Percentiles rank a stretch among this genome's conserved stretches.
Conservation (phyloP, 2,113 vertebrate species). For the Corythoichthys intestinalis region DNA sequence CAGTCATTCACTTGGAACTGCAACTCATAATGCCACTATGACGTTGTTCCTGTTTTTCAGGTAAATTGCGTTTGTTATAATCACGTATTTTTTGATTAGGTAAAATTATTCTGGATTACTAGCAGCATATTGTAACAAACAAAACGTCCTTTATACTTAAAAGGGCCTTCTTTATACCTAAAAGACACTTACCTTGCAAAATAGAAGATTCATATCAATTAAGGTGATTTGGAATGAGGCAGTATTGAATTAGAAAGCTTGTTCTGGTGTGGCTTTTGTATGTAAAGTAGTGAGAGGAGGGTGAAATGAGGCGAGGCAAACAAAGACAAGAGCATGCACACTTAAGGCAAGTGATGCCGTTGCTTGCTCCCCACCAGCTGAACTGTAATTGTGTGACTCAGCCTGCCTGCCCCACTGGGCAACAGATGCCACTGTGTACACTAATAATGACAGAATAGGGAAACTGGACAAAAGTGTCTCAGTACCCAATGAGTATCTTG, state of each 20-base stretch:
- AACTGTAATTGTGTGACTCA: constrained; percentile 58
- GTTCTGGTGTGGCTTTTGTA: constrained; percentile 7
- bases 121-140: neutral
- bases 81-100: neutral
- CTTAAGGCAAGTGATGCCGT: constrained; percentile 14
- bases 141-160: neutral
- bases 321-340: constrained; percentile 18
- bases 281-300: constrained; percentile 13
- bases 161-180: too few species aligned
- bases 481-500: neutral
- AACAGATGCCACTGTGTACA: constrained; percentile 64
- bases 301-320: constrained; percentile 26
- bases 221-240: neutral
- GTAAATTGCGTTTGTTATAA: neutral
- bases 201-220: neutral
- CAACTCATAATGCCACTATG: constrained; percentile 23
- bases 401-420: constrained; percentile 58
- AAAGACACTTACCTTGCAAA: neutral
- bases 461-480: constrained; percentile 29
- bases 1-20: constrained; percentile 33
- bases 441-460: constrained; percentile 44
- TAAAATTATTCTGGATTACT: neutral
- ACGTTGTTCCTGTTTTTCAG: constrained; percentile 13
- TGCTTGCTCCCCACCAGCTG: constrained; percentile 33
- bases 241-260: neutral